Conservation (phyloP, 2,113 vertebrate genomes). For the Solea senegalensis region DNA sequence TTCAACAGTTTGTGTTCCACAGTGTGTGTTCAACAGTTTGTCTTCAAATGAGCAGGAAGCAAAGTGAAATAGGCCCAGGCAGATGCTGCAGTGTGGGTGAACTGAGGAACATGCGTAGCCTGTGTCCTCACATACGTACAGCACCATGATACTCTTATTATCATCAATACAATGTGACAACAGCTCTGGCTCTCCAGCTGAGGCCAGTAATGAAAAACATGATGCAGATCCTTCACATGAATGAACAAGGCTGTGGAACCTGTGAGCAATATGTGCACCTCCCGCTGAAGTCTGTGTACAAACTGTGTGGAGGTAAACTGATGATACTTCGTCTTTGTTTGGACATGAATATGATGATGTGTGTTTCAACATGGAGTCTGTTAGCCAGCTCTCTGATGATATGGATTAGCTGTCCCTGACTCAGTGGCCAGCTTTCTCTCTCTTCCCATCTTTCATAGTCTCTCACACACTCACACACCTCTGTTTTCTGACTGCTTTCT, state of each 20-base stretch:
- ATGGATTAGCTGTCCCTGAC: slow-evolving; percentile 55
- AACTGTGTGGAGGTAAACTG: slow-evolving; percentile 2
- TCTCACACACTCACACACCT: slow-evolving; percentile 9
- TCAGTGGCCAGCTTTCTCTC: slow-evolving; percentile 18
- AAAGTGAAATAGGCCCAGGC: background rate
- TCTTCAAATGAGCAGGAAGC: background rate
- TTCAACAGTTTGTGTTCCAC: too few relatives aligned
- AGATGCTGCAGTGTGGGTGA: background rate
- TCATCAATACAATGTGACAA: slow-evolving; percentile 9
- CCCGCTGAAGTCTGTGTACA: slow-evolving; percentile 11
- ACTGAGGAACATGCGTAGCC: background rate
- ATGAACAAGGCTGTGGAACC: slow-evolving; percentile 1
- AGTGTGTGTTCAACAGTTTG: too few relatives aligned
- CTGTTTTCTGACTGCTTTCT: slow-evolving; percentile 39
- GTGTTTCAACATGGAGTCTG: slow-evolving; percentile 40
- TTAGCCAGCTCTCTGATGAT: slow-evolving; percentile 41
- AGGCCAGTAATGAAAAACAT: slow-evolving; percentile 14
- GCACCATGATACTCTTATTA: slow-evolving; percentile 9
- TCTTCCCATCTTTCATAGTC: slow-evolving; percentile 13
- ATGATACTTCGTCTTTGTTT: slow-evolving; percentile 23
- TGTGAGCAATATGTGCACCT: slow-evolving; percentile 16
- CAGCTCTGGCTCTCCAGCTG: slow-evolving; percentile 11
- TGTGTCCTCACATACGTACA: slow-evolving; percentile 1
- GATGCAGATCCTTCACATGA: slow-evolving; percentile 22
- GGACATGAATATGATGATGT: slow-evolving; percentile 13